Evolutionary conservation across 2,797 vertebrate genomes (phyloP), one percentile per base, ranked within the genome.

Genomic region (Enteromius unitaeniatus): DNA sequence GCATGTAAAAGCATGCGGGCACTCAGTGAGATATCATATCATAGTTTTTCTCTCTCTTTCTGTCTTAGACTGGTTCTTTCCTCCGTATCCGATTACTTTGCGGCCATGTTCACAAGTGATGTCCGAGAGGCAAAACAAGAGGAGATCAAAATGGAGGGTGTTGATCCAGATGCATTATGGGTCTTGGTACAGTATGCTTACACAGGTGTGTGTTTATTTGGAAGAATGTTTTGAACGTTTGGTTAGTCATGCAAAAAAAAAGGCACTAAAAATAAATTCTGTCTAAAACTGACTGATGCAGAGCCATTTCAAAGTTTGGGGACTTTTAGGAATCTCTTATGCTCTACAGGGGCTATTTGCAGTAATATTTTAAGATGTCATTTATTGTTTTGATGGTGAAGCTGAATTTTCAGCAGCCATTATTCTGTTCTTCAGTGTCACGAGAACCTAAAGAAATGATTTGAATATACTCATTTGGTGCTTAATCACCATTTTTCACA

Each of bases 21-120:
- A 55, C 3, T 84, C 19, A 9, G 17, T 58, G n/a, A 55, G 21
- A 47, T 42, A 11, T 47, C 17, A 1, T 73, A 13, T 58, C 45
- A 70, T 37, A 21, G 1, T 77, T 45, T 45, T 11, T 26, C 37
- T 73, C 6, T 81, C 15, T 84, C 78, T 79, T n/a, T 81, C 26
- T 0, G 73, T 88, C 67, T 83, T 88, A 99, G 98, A 85, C 92
- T 99, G 90, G 97, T 99, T 86, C 96, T 99, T 28, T 99, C 97
- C 64, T 98, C 98, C 8, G 98, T 99, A 91, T 99, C 98, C 0
- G 98, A 99, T 94, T 99, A 99, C 94, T 99, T 99, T 93, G 98
- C 98, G 2, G 98, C 97, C 85, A 99, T 99, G 98, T 99, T 99
- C 91, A 99, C 97, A 88, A 99, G 96, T 85, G 97, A 99, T 37